A percentile compares a stretch with the other conserved stretches of the same genome.
These are phyloP conservation scores for Gastrophysa polygoni DNA, from an alignment of 2,888 invertebrate species.

Conservation along the genomic window DNA sequence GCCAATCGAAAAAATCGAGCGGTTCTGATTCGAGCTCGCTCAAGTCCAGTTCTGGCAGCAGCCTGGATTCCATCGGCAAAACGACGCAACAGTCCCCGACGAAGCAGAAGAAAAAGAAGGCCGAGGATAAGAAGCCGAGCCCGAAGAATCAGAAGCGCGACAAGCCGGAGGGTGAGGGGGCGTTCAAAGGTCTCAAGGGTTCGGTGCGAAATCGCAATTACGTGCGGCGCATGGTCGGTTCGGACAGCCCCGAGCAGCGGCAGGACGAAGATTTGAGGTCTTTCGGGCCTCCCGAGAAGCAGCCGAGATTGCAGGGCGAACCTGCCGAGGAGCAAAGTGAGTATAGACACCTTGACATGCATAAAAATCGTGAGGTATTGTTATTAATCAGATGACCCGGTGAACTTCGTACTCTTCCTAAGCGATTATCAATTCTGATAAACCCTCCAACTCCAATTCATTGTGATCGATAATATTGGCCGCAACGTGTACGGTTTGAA, in stretches of 20 bases:
- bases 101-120: constrained; percentile 42
- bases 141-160: constrained; percentile 40
- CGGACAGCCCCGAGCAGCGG: constrained; percentile 64
- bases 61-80: constrained; percentile 55
- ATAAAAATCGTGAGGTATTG: no score
- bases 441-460: no score
- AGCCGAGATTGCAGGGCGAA: constrained; percentile 46
- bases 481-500: no score
- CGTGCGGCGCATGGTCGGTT: constrained; percentile 67
- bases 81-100: constrained; percentile 45
- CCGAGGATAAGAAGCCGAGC: constrained; percentile 40
- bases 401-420: no score
- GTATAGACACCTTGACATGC: no score
- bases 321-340: constrained; percentile 61
- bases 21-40: constrained; percentile 32
- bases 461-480: no score
- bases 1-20: constrained; percentile 22
- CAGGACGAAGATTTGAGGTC: constrained; percentile 57
- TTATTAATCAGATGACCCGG: no score
- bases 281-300: constrained; percentile 56
- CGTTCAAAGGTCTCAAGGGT: constrained; percentile 65
- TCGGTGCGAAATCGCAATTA: constrained; percentile 68
- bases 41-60: constrained; percentile 41
- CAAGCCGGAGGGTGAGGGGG: constrained; percentile 38
- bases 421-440: no score